Percentiles rank a stretch among this genome's conserved stretches.
phyloP scores from a whole-genome alignment of 1,140 invertebrate species.

The Meteorus sp. region DNA sequence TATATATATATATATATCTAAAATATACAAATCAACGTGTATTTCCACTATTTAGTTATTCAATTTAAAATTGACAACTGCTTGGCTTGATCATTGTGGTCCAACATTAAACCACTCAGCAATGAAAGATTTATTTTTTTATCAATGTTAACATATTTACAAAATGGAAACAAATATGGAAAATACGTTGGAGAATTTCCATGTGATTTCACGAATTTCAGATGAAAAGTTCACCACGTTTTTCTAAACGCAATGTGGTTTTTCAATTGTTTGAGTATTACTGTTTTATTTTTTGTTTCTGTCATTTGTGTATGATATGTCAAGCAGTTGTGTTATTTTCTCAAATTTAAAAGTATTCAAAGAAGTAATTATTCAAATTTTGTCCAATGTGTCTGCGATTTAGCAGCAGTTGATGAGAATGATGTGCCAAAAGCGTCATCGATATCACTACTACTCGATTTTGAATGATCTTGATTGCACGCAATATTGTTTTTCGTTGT shows the following conservation, averaged over 20 bases:
- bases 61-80: neutral
- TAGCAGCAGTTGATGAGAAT: conserved; percentile 41
- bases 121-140: conserved; percentile 12
- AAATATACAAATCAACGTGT: conserved; percentile 27
- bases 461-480: conserved; percentile 29
- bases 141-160: conserved; percentile 12
- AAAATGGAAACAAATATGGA: no score
- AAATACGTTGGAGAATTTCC: no score
- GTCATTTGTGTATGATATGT: conserved; percentile 30
- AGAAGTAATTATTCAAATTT: conserved; percentile 58
- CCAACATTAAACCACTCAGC: conserved; percentile 1
- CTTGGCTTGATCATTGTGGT: neutral
- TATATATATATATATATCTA: conserved; percentile 22
- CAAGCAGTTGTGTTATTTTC: neutral
- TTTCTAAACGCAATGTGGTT: no score
- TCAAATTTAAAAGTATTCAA: no score
- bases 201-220: no score
- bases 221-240: no score
- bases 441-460: conserved; percentile 42
- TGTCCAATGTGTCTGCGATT: conserved; percentile 57
- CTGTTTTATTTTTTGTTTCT: no score
- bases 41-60: neutral
- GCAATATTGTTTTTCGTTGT: conserved; percentile 28
- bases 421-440: conserved; percentile 47
- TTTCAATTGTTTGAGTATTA: no score